Evolutionary conservation across 1,140 invertebrate genomes (phyloP), one percentile per base, ranked within the genome.

Genomic region (Paramacrobiotus metropolitanus): DNA sequence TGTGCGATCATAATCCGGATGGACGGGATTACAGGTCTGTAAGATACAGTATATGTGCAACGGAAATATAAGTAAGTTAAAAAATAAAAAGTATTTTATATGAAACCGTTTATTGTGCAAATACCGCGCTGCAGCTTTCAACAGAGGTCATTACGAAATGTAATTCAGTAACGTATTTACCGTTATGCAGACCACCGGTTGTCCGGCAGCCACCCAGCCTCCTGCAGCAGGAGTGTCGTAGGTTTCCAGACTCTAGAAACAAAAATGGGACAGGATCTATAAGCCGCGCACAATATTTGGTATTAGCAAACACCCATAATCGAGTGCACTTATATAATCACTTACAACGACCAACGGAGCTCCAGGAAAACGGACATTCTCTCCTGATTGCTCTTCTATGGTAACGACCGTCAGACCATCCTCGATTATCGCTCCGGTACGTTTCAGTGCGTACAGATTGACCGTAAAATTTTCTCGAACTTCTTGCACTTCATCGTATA

Each of bases 151-250:
- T n/a, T n/a, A n/a, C n/a, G n/a, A n/a, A n/a, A n/a, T n/a, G n/a
- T n/a, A n/a, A n/a, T n/a, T n/a, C n/a, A n/a, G n/a, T n/a, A n/a
- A n/a, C n/a, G n/a, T n/a, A 67, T 69, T 68, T 68, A 75, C 73
- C n/a, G 73, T 72, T 29, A 75, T 64, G 64, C 73, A 75, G 62
- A 75, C 65, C 9, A 74, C 66, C n/a, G 73, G 73, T 62, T 73
- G 74, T 3, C 73, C 73, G 24, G 28, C 28, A 9, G 48, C 48
- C 15, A 55, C 48, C 48, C 48, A 55, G 15, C 48, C 48, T 20
- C 48, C 48, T 20, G 24, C 15, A 15, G 24, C 48, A 15, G 48
- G 48, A 9, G 15, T 55, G 15, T 55, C 48, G 48, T 55, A 55
- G 48, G 15, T 55, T 15, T 4, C 24, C 48, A 55, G 28, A 24